These are phyloP conservation scores for Periplaneta americana DNA, from an alignment of 1,140 invertebrate species.

Conservation along the genomic window DNA sequence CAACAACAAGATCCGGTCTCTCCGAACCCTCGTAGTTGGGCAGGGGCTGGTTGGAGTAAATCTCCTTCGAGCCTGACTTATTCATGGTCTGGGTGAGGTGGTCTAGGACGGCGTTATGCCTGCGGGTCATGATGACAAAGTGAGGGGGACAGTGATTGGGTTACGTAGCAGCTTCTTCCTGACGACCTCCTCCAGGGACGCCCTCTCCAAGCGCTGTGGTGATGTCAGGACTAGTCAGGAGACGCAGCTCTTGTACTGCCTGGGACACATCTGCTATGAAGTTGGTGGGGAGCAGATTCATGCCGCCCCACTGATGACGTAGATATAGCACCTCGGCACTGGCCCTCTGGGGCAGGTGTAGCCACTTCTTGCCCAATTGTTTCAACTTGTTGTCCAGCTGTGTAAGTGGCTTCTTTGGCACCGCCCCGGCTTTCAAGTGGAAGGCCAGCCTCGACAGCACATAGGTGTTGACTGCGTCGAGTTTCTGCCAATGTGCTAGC, in stretches of 20 bases:
- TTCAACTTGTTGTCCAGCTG: background rate
- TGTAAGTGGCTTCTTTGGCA: background rate
- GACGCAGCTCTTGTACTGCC: background rate
- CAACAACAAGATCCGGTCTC: too few relatives aligned
- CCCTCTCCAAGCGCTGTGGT: too few relatives aligned
- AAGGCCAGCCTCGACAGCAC: background rate
- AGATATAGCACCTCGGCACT: too few relatives aligned
- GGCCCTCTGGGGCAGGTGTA: too few relatives aligned
- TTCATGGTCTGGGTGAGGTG: too few relatives aligned
- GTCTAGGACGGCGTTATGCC: too few relatives aligned
- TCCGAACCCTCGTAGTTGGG: too few relatives aligned
- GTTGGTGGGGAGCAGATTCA: background rate
- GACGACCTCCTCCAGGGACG: too few relatives aligned
- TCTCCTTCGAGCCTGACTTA: too few relatives aligned
- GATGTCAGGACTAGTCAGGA: background rate
- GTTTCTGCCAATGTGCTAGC: background rate
- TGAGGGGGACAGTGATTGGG: background rate
- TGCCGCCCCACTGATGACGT: too few relatives aligned
- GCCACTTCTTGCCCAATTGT: background rate
- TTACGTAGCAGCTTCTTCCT: background rate
- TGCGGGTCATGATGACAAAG: too few relatives aligned
- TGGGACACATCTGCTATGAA: background rate
- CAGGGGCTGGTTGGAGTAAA: too few relatives aligned
- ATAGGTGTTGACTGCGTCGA: background rate
- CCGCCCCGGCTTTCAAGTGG: background rate